Conservation (phyloP, 2,797 vertebrate genomes). For the Falco naumanni region DNA sequence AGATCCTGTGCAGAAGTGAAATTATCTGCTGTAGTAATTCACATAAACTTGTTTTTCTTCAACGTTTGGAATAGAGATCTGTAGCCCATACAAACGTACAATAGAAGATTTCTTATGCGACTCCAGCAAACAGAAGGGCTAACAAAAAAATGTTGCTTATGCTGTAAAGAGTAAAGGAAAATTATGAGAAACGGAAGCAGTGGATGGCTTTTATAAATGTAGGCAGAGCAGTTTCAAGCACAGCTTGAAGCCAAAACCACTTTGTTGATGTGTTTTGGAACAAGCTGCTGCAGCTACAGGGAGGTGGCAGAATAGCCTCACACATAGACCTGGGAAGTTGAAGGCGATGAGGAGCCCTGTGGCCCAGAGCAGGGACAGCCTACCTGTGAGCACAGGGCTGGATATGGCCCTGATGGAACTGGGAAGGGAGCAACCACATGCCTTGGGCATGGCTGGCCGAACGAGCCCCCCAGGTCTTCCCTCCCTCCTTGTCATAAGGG, state of each 20-base stretch:
- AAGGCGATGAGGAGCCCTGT: not conserved
- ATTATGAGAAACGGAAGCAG: not conserved
- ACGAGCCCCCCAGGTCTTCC: rapidly evolving
- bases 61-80: not conserved
- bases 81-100: not conserved
- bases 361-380: not conserved
- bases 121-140: not conserved
- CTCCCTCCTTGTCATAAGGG: not conserved
- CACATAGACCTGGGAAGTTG: not conserved
- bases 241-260: not conserved
- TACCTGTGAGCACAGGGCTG: not conserved
- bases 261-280: not conserved
- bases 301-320: constrained; percentile 51
- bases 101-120: not conserved
- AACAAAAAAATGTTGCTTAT: not conserved
- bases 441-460: rapidly evolving
- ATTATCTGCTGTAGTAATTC: constrained; percentile 16
- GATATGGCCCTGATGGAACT: not conserved
- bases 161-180: not conserved
- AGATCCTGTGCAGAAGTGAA: not conserved
- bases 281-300: constrained; percentile 3
- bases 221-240: not conserved
- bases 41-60: constrained; percentile 12
- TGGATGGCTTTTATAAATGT: not conserved
- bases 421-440: rapidly evolving